These are phyloP conservation scores for Carassius auratus DNA, from an alignment of 2,113 vertebrate genomes.

Conservation along the genomic window DNA sequence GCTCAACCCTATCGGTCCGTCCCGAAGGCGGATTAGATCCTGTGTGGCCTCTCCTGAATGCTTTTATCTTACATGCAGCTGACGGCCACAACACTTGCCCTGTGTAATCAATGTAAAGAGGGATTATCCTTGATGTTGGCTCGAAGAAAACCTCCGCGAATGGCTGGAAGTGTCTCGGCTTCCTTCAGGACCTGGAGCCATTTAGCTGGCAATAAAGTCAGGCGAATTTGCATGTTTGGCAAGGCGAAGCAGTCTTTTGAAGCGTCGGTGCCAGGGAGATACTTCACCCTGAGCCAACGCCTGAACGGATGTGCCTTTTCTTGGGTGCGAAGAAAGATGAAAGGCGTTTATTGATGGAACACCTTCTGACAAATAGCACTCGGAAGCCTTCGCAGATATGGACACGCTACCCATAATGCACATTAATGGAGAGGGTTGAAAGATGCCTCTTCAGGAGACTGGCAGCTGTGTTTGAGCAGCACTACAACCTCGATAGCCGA, in stretches of 20 bases:
- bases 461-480: conserved; percentile 68
- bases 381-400: conserved; percentile 53
- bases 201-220: conserved; percentile 48
- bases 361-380: conserved; percentile 59
- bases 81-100: conserved; percentile 57
- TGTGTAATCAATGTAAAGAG: conserved; percentile 55
- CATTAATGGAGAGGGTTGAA: conserved; percentile 68
- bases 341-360: conserved; percentile 68
- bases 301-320: conserved; percentile 41
- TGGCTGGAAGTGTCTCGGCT: conserved; percentile 46
- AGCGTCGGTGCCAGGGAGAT: conserved; percentile 9
- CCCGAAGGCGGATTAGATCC: conserved; percentile 41
- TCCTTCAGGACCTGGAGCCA: conserved; percentile 50
- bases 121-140: conserved; percentile 56
- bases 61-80: conserved; percentile 54
- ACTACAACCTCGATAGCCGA: conserved; percentile 49
- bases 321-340: conserved; percentile 59
- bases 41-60: conserved; percentile 46
- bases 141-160: conserved; percentile 15
- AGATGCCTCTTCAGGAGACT: conserved; percentile 58
- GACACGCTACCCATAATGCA: conserved; percentile 56
- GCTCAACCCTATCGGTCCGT: conserved; percentile 35
- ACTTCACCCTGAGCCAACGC: conserved; percentile 5
- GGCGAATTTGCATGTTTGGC: conserved; percentile 52
- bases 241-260: conserved; percentile 18